phyloP scores from a whole-genome alignment of 2,113 vertebrate species.

The Nerophis lumbriciformis region DNA sequence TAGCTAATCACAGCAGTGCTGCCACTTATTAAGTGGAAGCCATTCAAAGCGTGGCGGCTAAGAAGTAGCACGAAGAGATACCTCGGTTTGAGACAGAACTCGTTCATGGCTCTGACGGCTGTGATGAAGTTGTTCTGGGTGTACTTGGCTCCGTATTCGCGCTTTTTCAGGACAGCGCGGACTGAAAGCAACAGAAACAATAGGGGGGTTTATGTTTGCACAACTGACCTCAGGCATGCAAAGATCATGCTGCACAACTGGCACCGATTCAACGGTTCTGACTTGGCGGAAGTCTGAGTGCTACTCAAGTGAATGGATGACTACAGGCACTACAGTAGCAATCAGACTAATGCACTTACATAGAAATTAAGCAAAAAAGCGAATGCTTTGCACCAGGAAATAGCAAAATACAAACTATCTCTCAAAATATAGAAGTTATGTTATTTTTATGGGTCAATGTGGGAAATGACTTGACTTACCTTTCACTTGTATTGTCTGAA shows the following conservation, averaged over 20 bases:
- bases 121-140: slow-evolving; percentile 99
- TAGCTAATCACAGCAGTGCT: slow-evolving; percentile 35
- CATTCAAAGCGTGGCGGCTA: background rate
- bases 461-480: slow-evolving; percentile 43
- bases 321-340: background rate
- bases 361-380: no score
- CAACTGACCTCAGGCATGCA: background rate
- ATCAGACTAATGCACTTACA: no score
- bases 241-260: background rate
- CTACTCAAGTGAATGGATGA: background rate
- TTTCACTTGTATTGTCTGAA: slow-evolving; percentile 75
- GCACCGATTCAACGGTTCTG: background rate
- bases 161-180: slow-evolving; percentile 94
- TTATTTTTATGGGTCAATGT: background rate
- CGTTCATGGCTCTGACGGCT: slow-evolving; percentile 95
- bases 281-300: background rate
- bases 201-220: background rate
- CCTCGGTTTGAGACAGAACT: slow-evolving; percentile 98
- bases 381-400: no score
- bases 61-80: slow-evolving; percentile 44
- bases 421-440: background rate
- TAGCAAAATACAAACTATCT: no score
- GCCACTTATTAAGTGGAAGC: slow-evolving; percentile 34
- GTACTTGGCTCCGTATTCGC: slow-evolving; percentile 93
- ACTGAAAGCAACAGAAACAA: slow-evolving; percentile 64